These are phyloP conservation scores for Listrodromus nycthemerus DNA, from an alignment of 2,888 invertebrate species.

Conservation along the genomic window DNA sequence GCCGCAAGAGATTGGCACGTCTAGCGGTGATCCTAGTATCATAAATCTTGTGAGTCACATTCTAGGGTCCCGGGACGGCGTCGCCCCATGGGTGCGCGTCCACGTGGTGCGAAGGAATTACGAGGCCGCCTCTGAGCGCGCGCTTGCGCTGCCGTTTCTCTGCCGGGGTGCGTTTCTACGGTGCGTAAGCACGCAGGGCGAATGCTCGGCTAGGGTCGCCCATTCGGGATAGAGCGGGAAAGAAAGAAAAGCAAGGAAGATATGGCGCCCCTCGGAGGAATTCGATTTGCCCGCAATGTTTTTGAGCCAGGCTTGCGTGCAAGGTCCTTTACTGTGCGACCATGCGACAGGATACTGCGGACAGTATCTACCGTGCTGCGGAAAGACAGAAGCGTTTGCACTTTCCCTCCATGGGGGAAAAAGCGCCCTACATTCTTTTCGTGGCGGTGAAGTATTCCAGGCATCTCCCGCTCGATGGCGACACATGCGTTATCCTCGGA, in stretches of 20 bases:
- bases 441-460: conserved; percentile 44
- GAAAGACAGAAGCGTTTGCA: conserved; percentile 41
- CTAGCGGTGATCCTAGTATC: conserved; percentile 73
- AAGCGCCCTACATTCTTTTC: conserved; percentile 25
- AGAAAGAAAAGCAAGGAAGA: not conserved
- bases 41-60: conserved; percentile 83
- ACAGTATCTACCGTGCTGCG: conserved; percentile 27
- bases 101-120: conserved; percentile 82
- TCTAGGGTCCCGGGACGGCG: conserved; percentile 70
- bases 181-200: conserved; percentile 67
- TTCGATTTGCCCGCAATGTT: conserved; percentile 60
- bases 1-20: conserved; percentile 74
- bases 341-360: conserved; percentile 14
- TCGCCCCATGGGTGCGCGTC: conserved; percentile 75
- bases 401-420: conserved; percentile 56
- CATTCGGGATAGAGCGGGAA: conserved; percentile 71
- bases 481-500: conserved; percentile 62
- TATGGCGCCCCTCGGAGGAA: conserved; percentile 10
- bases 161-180: conserved; percentile 65
- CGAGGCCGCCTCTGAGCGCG: conserved; percentile 65
- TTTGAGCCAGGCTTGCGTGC: conserved; percentile 20
- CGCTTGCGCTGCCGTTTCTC: conserved; percentile 52
- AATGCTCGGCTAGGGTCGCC: conserved; percentile 38
- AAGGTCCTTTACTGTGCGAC: conserved; percentile 17
- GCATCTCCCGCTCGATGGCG: conserved; percentile 72